A percentile compares a stretch with the other conserved stretches of the same genome.
Conservation (phyloP, 1,140 invertebrate species). For the Ridgeia piscesae region DNA sequence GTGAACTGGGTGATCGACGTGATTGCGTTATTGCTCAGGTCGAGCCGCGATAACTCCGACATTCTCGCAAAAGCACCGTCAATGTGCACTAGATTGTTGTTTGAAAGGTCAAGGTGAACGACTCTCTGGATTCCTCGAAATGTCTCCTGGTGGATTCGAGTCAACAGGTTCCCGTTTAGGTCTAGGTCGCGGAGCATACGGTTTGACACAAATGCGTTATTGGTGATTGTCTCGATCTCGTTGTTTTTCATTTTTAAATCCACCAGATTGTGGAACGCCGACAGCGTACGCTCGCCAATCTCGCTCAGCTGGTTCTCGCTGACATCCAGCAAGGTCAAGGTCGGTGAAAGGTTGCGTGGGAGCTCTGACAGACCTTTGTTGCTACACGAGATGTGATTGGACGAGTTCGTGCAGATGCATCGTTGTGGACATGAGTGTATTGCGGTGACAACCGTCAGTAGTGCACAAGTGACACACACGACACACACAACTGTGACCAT, state of each 20-base stretch:
- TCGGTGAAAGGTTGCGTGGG: slow-evolving; percentile 23
- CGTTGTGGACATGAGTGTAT: slow-evolving; percentile 3
- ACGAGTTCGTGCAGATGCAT: slow-evolving; percentile 19
- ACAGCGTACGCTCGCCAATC: slow-evolving; percentile 12
- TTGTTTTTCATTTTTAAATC: slow-evolving; percentile 35
- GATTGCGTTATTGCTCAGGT: slow-evolving; percentile 72
- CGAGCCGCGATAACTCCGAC: slow-evolving; percentile 68
- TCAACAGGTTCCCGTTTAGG: slow-evolving; percentile 68
- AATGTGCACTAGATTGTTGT: slow-evolving; percentile 51
- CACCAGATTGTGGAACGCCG: slow-evolving; percentile 22
- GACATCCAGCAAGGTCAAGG: slow-evolving; percentile 20
- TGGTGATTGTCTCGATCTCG: slow-evolving; percentile 37
- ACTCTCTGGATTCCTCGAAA: slow-evolving; percentile 44
- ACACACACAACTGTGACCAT: not conserved
- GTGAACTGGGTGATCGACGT: slow-evolving; percentile 62
- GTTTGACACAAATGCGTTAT: slow-evolving; percentile 45
- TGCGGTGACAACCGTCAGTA: not conserved
- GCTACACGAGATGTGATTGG: slow-evolving; percentile 21
- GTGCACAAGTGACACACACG: not conserved
- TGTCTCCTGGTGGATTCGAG: slow-evolving; percentile 60
- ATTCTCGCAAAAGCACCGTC: slow-evolving; percentile 52
- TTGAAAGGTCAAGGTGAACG: slow-evolving; percentile 54
- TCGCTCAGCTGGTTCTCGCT: slow-evolving; percentile 22
- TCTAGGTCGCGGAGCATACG: slow-evolving; percentile 57
- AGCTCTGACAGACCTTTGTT: slow-evolving; percentile 11